Conservation (phyloP, 2,113 vertebrate genomes). For the Myrmecobius fasciatus region DNA sequence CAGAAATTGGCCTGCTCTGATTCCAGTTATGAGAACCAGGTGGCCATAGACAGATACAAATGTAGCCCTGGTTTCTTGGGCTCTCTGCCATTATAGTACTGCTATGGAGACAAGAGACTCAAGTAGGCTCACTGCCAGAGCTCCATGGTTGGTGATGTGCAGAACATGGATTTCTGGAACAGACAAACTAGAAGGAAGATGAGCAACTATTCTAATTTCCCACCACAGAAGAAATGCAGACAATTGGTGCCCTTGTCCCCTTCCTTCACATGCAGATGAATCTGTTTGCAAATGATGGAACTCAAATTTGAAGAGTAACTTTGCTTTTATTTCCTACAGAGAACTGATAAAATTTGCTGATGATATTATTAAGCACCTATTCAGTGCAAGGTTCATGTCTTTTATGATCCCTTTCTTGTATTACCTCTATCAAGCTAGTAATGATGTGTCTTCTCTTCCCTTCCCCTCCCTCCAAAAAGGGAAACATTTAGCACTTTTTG, state of each 20-base stretch:
- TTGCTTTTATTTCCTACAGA: not conserved
- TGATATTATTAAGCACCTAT: not conserved
- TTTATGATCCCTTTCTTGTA: not conserved
- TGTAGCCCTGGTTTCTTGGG: not conserved
- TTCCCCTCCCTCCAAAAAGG: not conserved
- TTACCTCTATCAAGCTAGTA: not conserved
- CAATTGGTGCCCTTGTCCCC: not conserved
- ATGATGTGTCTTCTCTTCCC: not conserved
- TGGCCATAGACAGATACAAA: not conserved
- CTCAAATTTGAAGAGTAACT: not conserved
- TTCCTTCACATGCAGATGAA: not conserved
- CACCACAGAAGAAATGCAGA: not conserved
- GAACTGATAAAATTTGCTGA: not conserved
- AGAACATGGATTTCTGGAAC: rapidly evolving
- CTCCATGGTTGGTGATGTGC: not conserved
- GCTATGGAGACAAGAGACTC: not conserved
- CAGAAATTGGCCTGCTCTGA: conserved; percentile 35
- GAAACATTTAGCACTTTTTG: rapidly evolving
- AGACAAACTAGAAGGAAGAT: not conserved
- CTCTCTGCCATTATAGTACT: not conserved
- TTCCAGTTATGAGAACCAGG: conserved; percentile 64
- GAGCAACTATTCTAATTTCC: not conserved
- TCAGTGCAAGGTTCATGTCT: not conserved
- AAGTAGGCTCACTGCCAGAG: not conserved
- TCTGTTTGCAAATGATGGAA: not conserved